Evolutionary conservation across 2,797 vertebrate genomes (phyloP), one percentile per base, ranked within the genome.

Genomic region (Gastrophryne carolinensis): DNA sequence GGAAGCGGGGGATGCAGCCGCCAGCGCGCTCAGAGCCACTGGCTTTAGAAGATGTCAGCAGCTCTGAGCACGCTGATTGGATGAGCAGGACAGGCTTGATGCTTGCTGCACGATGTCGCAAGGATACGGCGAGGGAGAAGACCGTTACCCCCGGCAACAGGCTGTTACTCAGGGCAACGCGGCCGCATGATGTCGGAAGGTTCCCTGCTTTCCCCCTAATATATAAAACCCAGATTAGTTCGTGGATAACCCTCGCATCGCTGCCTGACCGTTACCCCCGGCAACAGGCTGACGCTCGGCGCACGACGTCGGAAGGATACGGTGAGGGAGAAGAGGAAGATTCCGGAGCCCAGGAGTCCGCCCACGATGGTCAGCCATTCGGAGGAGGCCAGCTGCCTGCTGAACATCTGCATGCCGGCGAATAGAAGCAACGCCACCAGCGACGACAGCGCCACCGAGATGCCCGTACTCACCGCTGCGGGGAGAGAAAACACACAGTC

Each of bases 321-420:
- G 6, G 93, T 86, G 0, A 96, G 5, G 19, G 95, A 96, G 86
- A 95, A 96, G 85, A 98, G 84, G 83, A 98, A 98, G 63, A 98
- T 93, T 4, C 93, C 87, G 0, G 96, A 97, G 63, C 96, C 96
- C 54, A 98, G 87, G 79, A 98, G 93, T 2, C 97, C 96, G 1
- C 96, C 96, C 78, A 98, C 87, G 87, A 98, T 97, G 72, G 96
- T 98, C 53, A 98, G 90, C 96, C 94, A 98, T 89, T 98, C 95
- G 0, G 93, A 93, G 67, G 96, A 98, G 11, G 93, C 95, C 66
- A 98, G 84, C 82, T 98, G 96, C 73, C 93, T 91, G 80, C 95
- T 98, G 85, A 97, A 98, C 94, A 97, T 98, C 93, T 98, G 96
- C 97, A 98, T 98, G 44, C 96, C 97, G 0, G 97, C 95, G 78